These are phyloP conservation scores for Picus viridis DNA, from an alignment of 2,797 vertebrate genomes.

Conservation along the genomic window DNA sequence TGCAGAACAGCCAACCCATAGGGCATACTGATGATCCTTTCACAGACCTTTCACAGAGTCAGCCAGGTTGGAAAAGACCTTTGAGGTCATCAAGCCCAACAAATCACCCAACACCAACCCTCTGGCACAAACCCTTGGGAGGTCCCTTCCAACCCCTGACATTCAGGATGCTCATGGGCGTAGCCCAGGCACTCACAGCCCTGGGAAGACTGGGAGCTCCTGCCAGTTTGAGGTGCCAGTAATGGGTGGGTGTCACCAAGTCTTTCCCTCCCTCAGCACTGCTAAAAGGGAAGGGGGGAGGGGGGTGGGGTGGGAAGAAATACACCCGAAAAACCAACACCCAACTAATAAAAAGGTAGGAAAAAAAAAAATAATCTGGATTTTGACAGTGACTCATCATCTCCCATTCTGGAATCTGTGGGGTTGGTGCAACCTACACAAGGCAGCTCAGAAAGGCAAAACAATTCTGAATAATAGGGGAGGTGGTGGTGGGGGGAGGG, in stretches of 20 bases:
- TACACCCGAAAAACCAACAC: too few relatives aligned
- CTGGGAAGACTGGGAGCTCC: neutral
- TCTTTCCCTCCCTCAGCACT: constrained; percentile 3
- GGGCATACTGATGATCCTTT: too few relatives aligned
- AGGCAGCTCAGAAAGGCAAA: constrained; percentile 64
- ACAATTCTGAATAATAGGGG: constrained; percentile 69
- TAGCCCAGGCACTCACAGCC: neutral
- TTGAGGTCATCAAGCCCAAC: too few relatives aligned
- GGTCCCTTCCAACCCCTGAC: too few relatives aligned
- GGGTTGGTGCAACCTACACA: constrained; percentile 75
- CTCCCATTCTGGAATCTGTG: constrained; percentile 74
- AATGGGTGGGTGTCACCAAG: neutral
- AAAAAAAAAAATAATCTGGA: neutral
- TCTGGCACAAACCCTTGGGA: too few relatives aligned
- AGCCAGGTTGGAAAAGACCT: too few relatives aligned
- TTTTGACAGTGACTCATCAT: constrained; percentile 70
- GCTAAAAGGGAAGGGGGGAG: neutral
- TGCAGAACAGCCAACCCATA: too few relatives aligned
- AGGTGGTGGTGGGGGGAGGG: neutral
- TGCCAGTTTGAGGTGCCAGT: neutral
- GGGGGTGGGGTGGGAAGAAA: too few relatives aligned
- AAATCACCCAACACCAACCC: too few relatives aligned
- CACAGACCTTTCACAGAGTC: too few relatives aligned
- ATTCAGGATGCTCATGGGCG: neutral
- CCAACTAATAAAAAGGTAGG: neutral